Conservation (phyloP, 2,797 vertebrate genomes). For the Rhabdophis nuchalis region DNA sequence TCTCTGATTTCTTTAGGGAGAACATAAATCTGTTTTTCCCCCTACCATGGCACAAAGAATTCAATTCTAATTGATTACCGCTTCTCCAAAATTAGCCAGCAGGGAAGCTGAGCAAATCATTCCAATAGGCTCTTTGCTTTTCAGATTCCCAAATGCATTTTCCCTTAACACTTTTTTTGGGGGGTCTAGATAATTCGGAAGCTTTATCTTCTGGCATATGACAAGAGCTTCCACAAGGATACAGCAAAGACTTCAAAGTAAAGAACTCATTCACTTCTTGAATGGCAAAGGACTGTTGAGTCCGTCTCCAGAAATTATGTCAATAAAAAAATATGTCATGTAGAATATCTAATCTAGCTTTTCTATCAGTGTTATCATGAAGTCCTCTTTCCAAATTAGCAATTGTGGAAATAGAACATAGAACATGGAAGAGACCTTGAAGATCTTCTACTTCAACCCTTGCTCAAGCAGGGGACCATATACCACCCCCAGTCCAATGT, state of each 20-base stretch:
- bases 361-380: neutral
- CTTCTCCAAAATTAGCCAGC: slow-evolving; percentile 60
- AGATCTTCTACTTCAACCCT: neutral
- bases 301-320: neutral
- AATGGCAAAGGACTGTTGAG: neutral
- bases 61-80: slow-evolving; percentile 72
- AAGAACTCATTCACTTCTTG: neutral
- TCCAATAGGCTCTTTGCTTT: slow-evolving; percentile 42
- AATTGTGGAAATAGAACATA: neutral
- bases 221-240: neutral
- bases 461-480: neutral
- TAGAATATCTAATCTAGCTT: neutral
- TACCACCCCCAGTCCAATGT: neutral
- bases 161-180: slow-evolving; percentile 5
- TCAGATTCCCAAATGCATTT: slow-evolving; percentile 44
- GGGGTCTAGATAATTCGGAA: slow-evolving; percentile 15
- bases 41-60: slow-evolving; percentile 61
- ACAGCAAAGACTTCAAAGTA: neutral
- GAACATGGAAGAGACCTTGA: neutral
- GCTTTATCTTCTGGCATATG: slow-evolving; percentile 28
- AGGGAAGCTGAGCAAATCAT: slow-evolving; percentile 63
- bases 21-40: slow-evolving; percentile 65
- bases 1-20: slow-evolving; percentile 70
- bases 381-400: neutral
- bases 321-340: neutral